These are phyloP conservation scores for Microctenopoma steveboyesi DNA, from an alignment of 2,797 vertebrate species.

Conservation along the genomic window DNA sequence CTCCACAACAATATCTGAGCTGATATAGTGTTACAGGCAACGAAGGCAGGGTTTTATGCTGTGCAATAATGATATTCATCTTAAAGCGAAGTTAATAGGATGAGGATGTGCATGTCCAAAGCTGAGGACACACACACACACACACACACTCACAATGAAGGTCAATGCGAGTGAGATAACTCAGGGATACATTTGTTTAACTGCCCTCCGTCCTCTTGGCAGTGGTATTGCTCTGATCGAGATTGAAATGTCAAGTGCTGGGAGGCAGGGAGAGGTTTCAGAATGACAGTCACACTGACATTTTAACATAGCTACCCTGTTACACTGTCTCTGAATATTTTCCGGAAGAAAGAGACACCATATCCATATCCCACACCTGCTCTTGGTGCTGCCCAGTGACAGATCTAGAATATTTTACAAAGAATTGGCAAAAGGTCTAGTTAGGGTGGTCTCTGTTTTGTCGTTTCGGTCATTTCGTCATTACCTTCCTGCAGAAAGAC, in stretches of 20 bases:
- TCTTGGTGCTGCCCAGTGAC: not conserved
- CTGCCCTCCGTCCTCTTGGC: constrained; percentile 15
- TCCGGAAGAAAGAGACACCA: constrained; percentile 1
- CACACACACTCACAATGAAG: constrained; percentile 9
- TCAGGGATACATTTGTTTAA: constrained; percentile 39
- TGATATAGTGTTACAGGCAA: constrained; percentile 17
- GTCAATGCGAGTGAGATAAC: constrained; percentile 40
- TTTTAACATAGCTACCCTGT: constrained; percentile 20
- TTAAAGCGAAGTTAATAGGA: constrained; percentile 36
- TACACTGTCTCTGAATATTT: constrained; percentile 4
- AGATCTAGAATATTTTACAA: too few species aligned
- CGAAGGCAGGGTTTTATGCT: constrained; percentile 20
- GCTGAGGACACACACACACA: constrained; percentile 23
- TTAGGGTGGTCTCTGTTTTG: not conserved
- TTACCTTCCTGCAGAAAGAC: constrained; percentile 31
- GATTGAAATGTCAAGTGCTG: constrained; percentile 35
- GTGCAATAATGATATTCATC: constrained; percentile 28
- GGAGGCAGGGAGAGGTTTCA: constrained; percentile 19
- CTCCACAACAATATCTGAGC: constrained; percentile 12
- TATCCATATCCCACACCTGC: constrained; percentile 6
- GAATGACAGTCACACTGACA: constrained; percentile 21
- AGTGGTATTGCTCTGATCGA: constrained; percentile 14
- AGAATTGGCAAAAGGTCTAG: too few species aligned
- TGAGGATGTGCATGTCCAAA: constrained; percentile 2
- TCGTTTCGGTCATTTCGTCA: constrained; percentile 40